phyloP scores from a whole-genome alignment of 2,888 invertebrate species.

The Pyrochroa serraticornis region DNA sequence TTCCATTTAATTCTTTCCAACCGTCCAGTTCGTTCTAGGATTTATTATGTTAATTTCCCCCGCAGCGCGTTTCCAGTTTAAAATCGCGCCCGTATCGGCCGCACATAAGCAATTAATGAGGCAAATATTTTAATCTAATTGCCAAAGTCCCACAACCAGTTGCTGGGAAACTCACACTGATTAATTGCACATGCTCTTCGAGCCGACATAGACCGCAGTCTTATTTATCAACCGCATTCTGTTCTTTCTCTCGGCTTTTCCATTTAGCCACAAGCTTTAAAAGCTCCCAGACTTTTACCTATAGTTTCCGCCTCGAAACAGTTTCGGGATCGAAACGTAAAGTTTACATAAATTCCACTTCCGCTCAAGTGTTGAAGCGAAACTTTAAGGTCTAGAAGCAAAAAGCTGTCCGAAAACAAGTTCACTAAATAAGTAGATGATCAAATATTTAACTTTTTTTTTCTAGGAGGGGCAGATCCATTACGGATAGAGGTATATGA shows the following conservation, averaged over 20 bases:
- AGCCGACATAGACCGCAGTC: conserved; percentile 13
- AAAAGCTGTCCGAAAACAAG: neutral
- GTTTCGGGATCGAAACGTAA: neutral
- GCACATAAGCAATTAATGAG: conserved; percentile 19
- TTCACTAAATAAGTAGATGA: conserved; percentile 11
- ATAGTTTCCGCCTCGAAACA: no score
- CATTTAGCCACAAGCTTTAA: neutral
- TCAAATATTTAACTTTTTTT: conserved; percentile 14
- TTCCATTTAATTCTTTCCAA: conserved; percentile 10
- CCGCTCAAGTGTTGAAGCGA: no score
- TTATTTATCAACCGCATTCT: conserved; percentile 9
- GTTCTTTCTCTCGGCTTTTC: conserved; percentile 5
- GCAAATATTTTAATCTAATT: conserved; percentile 26
- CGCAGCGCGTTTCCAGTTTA: conserved; percentile 17
- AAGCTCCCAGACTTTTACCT: no score
- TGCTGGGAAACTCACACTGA: conserved; percentile 8
- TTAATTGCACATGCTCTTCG: conserved; percentile 15
- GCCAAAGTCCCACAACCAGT: conserved; percentile 8
- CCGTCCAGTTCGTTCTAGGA: conserved; percentile 17
- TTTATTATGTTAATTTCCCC: conserved; percentile 21
- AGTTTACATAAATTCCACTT: neutral
- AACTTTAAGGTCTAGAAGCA: no score
- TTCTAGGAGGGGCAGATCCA: neutral
- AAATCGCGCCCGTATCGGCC: conserved; percentile 17
- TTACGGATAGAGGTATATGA: conserved; percentile 3